Conservation (phyloP, 2,113 vertebrate species). For the Cephalopterus ornatus region DNA sequence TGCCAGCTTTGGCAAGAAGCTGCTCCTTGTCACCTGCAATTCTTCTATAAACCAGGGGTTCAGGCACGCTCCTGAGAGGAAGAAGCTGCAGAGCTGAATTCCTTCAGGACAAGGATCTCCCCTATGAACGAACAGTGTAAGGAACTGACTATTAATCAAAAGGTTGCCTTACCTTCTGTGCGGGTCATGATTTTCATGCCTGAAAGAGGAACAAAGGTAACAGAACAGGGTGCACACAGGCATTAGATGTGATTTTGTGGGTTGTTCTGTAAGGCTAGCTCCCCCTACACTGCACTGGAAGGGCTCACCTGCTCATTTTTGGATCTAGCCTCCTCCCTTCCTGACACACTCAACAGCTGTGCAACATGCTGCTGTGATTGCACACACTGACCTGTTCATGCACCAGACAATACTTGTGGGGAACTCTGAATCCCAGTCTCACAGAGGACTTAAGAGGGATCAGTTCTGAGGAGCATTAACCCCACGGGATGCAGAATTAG, state of each 20-base stretch:
- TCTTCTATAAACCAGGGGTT: not conserved
- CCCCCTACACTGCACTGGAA: not conserved
- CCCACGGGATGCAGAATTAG: not conserved
- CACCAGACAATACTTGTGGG: accelerated
- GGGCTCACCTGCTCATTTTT: accelerated
- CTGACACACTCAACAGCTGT: not conserved
- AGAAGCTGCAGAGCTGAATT: not conserved
- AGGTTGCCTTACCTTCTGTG: not conserved
- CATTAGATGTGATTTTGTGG: not conserved
- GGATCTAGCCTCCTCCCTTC: not conserved
- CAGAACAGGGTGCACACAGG: not conserved
- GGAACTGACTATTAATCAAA: not conserved
- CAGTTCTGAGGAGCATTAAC: accelerated
- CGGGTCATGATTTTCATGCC: not conserved
- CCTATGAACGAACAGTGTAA: not conserved
- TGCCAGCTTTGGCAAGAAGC: not conserved
- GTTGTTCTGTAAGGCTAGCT: not conserved
- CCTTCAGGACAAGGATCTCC: not conserved
- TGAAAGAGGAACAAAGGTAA: not conserved
- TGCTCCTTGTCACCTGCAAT: not conserved
- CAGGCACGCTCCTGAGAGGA: not conserved
- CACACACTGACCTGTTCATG: not conserved
- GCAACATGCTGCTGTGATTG: not conserved
- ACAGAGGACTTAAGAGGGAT: not conserved
- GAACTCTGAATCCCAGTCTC: not conserved